phyloP scores from a whole-genome alignment of 2,113 vertebrate species.

The Caranx melampygus region DNA sequence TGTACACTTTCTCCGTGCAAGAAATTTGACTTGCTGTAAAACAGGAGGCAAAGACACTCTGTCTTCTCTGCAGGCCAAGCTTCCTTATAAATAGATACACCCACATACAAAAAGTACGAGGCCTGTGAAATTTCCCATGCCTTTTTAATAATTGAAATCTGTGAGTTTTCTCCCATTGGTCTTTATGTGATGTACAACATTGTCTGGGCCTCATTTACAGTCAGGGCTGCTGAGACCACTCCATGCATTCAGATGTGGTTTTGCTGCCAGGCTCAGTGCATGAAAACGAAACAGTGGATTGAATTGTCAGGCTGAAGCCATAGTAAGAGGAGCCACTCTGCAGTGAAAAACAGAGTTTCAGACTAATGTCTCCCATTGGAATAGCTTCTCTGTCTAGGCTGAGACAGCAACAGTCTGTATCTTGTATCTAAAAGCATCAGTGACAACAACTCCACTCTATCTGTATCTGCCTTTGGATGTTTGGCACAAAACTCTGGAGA shows the following conservation, averaged over 20 bases:
- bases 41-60: background rate
- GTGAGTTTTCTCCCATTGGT: constrained; percentile 28
- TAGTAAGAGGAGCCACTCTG: constrained; percentile 29
- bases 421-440: constrained; percentile 45
- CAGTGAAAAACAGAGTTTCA: constrained; percentile 46
- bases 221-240: constrained; percentile 44
- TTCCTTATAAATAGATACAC: constrained; percentile 8
- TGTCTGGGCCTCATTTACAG: constrained; percentile 60
- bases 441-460: constrained; percentile 40
- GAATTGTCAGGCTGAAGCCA: constrained; percentile 56
- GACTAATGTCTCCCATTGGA: constrained; percentile 52
- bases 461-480: constrained; percentile 39
- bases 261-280: constrained; percentile 27
- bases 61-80: background rate
- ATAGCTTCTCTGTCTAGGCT: constrained; percentile 36
- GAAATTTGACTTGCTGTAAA: constrained; percentile 24
- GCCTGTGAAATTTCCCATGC: constrained; percentile 17
- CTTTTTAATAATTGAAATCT: constrained; percentile 61
- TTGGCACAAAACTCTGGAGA: constrained; percentile 35
- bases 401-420: constrained; percentile 45
- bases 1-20: background rate
- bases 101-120: constrained; percentile 9
- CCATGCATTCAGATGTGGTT: constrained; percentile 52
- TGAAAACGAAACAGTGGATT: constrained; percentile 53
- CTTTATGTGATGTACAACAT: constrained; percentile 49